These are phyloP conservation scores for Amniataba percoides DNA, from an alignment of 2,797 vertebrate genomes.

Conservation along the genomic window DNA sequence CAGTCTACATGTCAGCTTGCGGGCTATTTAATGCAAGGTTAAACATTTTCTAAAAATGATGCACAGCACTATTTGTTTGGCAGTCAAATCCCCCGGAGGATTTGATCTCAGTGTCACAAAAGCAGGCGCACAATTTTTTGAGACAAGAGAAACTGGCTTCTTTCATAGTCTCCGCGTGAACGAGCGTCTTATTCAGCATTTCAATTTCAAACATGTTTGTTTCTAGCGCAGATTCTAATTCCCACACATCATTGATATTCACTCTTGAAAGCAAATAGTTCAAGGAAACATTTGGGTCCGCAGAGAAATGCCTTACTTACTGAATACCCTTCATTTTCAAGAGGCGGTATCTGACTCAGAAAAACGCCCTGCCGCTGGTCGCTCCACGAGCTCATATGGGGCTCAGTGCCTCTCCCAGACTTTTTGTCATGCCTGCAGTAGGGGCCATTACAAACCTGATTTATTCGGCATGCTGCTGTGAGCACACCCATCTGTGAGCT, in stretches of 20 bases:
- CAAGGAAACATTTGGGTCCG: constrained; percentile 69
- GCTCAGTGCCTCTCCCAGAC: constrained; percentile 44
- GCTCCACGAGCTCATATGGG: constrained; percentile 43
- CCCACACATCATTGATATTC: constrained; percentile 82
- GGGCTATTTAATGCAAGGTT: constrained; percentile 24
- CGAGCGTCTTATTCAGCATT: constrained; percentile 67
- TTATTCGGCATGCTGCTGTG: constrained; percentile 68
- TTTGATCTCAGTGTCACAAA: constrained; percentile 42
- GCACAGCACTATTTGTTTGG: constrained; percentile 23
- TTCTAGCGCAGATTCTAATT: constrained; percentile 72
- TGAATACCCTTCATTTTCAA: constrained; percentile 62
- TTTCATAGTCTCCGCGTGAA: constrained; percentile 6
- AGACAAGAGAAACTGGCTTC: constrained; percentile 26
- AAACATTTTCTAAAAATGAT: constrained; percentile 25
- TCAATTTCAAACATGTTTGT: constrained; percentile 79
- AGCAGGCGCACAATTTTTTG: constrained; percentile 13
- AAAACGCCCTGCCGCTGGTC: constrained; percentile 43
- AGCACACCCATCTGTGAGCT: constrained; percentile 68
- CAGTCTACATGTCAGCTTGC: constrained; percentile 6
- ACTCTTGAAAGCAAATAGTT: constrained; percentile 81
- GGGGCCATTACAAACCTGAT: constrained; percentile 74
- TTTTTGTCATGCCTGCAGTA: constrained; percentile 71
- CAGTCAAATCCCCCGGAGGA: constrained; percentile 10
- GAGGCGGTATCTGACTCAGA: constrained; percentile 48
- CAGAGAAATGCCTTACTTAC: constrained; percentile 67